Base-by-base conservation (phyloP, 1,140 invertebrate species). In the Zaprionus africanus region DNA sequence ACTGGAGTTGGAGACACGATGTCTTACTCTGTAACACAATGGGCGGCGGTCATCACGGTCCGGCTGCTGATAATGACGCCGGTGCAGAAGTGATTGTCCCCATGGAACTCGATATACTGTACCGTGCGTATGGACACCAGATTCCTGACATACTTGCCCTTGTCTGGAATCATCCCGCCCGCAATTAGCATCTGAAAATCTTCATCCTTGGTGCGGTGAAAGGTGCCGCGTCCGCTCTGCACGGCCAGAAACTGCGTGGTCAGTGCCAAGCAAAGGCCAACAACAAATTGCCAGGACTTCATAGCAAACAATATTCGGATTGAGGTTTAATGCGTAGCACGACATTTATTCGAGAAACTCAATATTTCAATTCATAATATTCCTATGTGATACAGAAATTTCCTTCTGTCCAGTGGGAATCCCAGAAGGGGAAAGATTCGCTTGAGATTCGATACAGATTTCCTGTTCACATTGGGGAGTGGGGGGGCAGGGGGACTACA, bases 61-160 rank as follows among this genome's bases (percentile, higher is more conserved):
- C 60, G 66, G 38, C 84, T 83, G 57, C 69, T 83, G 4, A 87
- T 41, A 5, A 87, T 60, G n/a, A 88, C 24, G 2, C 83, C 83
- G 4, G 77, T 74, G 46, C 83, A 87, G 7, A 88, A 87, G 34
- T 87, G 83, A 46, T 87, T 87, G 31, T 87, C 83, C 0, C 83
- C 83, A 1, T 12, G 17, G 3, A n/a, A 70, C 12, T 56, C 3
- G 0, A 88, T 49, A 9, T 57, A 79, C 2, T 72, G 24, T 0
- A 72, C 7, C 4, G 83, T 87, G 13, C 83, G 60, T 19, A 87
- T 80, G 1, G 83, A 87, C 5, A 87, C 83, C 22, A 87, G 12
- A 41, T 75, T 85, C 2, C 73, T 62, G 1, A 46, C 53, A 38
- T 38, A 65, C 6, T 34, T 4, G 5, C 38, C 38, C n/a, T 51